These are phyloP conservation scores for Acipenser oxyrinchus DNA, from an alignment of 2,797 vertebrate species.

Conservation along the genomic window DNA sequence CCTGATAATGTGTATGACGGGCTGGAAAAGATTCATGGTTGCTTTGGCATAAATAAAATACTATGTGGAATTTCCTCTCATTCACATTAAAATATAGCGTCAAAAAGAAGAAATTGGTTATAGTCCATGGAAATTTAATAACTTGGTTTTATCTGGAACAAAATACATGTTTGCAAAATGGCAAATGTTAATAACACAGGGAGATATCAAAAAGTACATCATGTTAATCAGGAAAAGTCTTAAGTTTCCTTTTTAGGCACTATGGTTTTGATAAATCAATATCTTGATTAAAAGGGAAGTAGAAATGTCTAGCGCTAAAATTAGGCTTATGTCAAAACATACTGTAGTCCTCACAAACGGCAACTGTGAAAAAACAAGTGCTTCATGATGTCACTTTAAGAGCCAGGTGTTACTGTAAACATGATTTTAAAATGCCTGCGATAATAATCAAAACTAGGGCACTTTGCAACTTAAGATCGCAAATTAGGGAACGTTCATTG, in stretches of 20 bases:
- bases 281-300: constrained; percentile 4
- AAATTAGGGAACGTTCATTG: constrained; percentile 29
- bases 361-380: constrained; percentile 23
- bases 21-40: too few relatives aligned
- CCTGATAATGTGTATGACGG: too few relatives aligned
- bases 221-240: neutral
- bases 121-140: too few relatives aligned
- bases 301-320: constrained; percentile 7
- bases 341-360: constrained; percentile 3
- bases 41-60: too few relatives aligned
- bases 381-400: constrained; percentile 30
- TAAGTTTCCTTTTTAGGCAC: neutral
- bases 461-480: constrained; percentile 26
- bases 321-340: neutral
- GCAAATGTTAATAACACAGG: neutral
- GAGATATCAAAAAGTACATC: neutral
- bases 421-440: constrained; percentile 21
- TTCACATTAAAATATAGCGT: too few relatives aligned
- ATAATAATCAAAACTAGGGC: constrained; percentile 31
- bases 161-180: neutral
- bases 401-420: constrained; percentile 34
- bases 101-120: too few relatives aligned
- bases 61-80: too few relatives aligned
- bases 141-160: too few relatives aligned
- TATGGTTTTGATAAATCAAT: constrained; percentile 18